Evolutionary conservation across 2,888 invertebrate species (phyloP), one percentile per base, ranked within the genome.

Genomic region (Ectemnius cavifrons): DNA sequence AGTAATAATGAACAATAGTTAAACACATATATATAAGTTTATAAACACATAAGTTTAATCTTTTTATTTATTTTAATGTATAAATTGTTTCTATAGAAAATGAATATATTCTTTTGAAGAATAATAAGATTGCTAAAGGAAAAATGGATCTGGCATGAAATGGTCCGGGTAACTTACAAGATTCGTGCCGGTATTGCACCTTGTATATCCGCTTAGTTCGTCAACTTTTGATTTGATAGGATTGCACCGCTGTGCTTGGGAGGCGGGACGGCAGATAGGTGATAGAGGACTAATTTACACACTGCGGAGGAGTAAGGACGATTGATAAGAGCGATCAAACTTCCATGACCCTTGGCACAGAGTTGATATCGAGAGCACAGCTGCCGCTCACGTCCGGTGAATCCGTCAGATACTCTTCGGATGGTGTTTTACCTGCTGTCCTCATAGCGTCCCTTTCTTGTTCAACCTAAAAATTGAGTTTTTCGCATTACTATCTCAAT

Each of bases 391-490:
- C 92, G 70, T 88, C 92, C 4, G 93, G 92, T 0, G 93, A 93
- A 85, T 93, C 93, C 45, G 78, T 63, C 0, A 93, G 92, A 81
- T 93, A 93, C 80, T 93, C 94, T 82, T 94, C 94, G 65, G 91
- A 91, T 6, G 94, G 94, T 79, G 92, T 92, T 59, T 92, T 92
- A 4, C 94, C 94, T 64, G 92, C 93, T 52, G 93, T 93, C 67
- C 93, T 92, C 93, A 94, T 92, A 73, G 94, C 93, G 82, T 94
- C 94, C 46, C 94, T 93, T 57, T 94, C 92, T 27, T 93, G 93
- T 88, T 91, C 91, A 45, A 91, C 91, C 87, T 90, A 47, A 14
- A 58, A 65, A 16, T 18, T 2, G 16, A 1, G 4, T 62, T 37
- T n/a, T n/a, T n/a, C 45, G 60, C 27, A 23, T 60, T 16, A n/a